Base-by-base conservation (phyloP, 1,140 invertebrate species). In the Drosophila malerkotliana region DNA sequence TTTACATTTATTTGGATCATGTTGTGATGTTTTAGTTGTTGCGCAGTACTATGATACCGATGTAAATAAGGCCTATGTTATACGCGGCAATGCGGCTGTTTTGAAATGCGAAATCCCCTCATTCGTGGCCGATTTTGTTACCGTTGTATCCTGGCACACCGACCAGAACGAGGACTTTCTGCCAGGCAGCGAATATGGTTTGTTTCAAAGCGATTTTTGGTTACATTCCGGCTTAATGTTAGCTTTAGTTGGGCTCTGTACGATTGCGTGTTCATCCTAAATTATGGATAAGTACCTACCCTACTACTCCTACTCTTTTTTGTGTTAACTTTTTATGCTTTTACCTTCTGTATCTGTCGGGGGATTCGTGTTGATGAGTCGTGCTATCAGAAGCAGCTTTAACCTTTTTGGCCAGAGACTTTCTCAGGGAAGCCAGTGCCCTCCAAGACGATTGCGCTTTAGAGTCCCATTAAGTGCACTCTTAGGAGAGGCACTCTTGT, bases 61-160 rank as follows among this genome's bases (percentile, higher is more conserved):
- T 92, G 97, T 97, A 79, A 96, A 97, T 93, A 98, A 98, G 92
- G 97, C 98, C 74, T 98, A 98, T 93, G 97, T 97, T 4, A 98
- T 98, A 81, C 95, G 96, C 91, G 97, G 97, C 53, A 98, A 98
- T 92, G 96, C 97, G 45, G 97, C 97, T n/a, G 95, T 98, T 75
- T 93, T 99, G 49, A 98, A 97, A 92, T 99, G 98, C 93, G 95
- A 96, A 90, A 97, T 98, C 77, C 98, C 98, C 18, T 96, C 96
- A 15, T 98, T 98, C 92, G 97, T 98, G 48, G 96, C 96, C 30
- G 97, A 98, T 92, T 98, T 98, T 92, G 95, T 98, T 55, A 94
- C 94, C 72, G 96, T 98, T 49, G 94, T 96, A 28, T 95, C 95
- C 48, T 98, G 98, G 98, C 95, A 97, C 91, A 96, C 96, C 81